phyloP scores from a whole-genome alignment of 92 coral and sea anemone genomes.

The Isaurus tuberculatus region DNA sequence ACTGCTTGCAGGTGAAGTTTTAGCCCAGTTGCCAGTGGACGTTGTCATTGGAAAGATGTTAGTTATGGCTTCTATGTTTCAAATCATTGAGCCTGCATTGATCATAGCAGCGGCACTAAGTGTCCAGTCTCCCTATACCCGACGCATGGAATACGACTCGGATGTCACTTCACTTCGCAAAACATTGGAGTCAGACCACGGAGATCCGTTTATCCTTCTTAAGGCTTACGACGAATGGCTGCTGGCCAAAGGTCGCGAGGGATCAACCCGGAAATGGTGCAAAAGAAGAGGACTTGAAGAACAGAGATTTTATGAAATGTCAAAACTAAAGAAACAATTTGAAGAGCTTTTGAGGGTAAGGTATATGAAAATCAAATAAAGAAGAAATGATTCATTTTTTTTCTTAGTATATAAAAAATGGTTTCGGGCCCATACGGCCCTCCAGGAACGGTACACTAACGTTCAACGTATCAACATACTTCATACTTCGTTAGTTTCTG shows the following conservation, averaged over 20 bases:
- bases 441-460: too few relatives aligned
- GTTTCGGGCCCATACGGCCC: too few relatives aligned
- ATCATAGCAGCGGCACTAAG: constrained; percentile 97
- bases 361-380: too few relatives aligned
- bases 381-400: too few relatives aligned
- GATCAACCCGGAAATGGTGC: constrained; percentile 95
- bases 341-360: constrained; percentile 73
- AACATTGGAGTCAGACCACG: constrained; percentile 95
- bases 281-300: constrained; percentile 91
- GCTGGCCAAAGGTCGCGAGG: constrained; percentile 86
- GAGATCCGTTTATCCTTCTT: constrained; percentile 95
- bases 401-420: too few relatives aligned
- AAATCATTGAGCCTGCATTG: constrained; percentile 93
- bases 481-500: too few relatives aligned
- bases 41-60: constrained; percentile 99
- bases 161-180: constrained; percentile 91
- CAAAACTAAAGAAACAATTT: constrained; percentile 93
- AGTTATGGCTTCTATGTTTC: constrained; percentile 97
- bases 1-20: constrained; percentile 73
- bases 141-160: constrained; percentile 92
- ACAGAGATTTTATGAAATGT: constrained; percentile 95
- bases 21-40: constrained; percentile 95
- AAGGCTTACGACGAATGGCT: constrained; percentile 98
- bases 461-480: too few relatives aligned
- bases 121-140: constrained; percentile 99